Conservation (phyloP, 2,797 vertebrate genomes). For the Spinus olivaceus region DNA sequence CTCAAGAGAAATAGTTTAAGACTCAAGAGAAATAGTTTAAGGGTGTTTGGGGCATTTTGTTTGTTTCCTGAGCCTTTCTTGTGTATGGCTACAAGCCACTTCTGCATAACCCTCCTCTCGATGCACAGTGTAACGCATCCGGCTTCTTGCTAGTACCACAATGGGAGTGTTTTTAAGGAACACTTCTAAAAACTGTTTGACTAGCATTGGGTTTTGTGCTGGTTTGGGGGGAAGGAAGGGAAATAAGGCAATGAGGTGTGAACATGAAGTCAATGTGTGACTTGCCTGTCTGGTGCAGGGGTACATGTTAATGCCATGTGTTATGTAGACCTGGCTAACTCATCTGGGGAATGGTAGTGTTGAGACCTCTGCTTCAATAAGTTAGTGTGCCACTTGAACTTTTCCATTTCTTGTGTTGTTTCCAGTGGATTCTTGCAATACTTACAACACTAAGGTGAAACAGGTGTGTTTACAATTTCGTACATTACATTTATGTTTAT, state of each 20-base stretch:
- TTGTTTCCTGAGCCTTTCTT: background rate
- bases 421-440: background rate
- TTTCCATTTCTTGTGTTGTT: background rate
- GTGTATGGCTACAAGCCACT: fast-evolving
- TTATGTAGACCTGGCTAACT: background rate
- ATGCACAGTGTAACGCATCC: fast-evolving
- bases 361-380: background rate
- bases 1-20: too few species aligned
- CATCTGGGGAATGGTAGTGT: background rate
- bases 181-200: background rate
- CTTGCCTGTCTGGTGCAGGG: background rate
- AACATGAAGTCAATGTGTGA: background rate
- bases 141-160: background rate
- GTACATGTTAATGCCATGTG: background rate
- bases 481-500: background rate
- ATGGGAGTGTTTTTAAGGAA: background rate
- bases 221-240: background rate
- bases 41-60: background rate
- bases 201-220: background rate
- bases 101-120: fast-evolving
- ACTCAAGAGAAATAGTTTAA: background rate
- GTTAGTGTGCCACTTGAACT: background rate
- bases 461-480: background rate
- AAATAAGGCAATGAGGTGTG: background rate
- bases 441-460: background rate